Evolutionary conservation across 2,888 invertebrate genomes (phyloP), one percentile per base, ranked within the genome.

Genomic region (Philereme vetulata): DNA sequence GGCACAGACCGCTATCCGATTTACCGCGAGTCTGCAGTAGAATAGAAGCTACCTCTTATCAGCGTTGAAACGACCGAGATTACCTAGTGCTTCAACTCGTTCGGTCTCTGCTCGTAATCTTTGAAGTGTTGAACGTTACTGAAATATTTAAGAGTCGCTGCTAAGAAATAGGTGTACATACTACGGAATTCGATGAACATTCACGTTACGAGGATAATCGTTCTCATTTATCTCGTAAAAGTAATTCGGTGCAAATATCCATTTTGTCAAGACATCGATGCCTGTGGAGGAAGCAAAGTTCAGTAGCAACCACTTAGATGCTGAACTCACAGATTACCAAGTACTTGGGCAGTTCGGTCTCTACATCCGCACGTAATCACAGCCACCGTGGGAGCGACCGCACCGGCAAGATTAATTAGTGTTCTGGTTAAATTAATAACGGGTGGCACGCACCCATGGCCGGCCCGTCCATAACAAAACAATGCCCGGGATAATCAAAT

Each of bases 391-490:
- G 77, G 88, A 85, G 84, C 85, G 74, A 80, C 78, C 85, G 69
- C 86, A 85, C 73, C 84, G 81, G 81, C 80, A 82, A 87, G 88
- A 90, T 90, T 90, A 90, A 91, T 91, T 90, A 90, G 85, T 86
- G 78, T 80, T 77, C 81, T 72, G 86, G 86, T 85, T 84, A 86
- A 86, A 90, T 90, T 90, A 90, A 90, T 90, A 91, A 85, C 86
- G 76, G 77, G 76, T 75, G 75, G 81, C 81, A 82, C 84, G 83
- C 83, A 80, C 79, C 78, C 80, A 64, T 73, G 76, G 71, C 70
- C 76, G 74, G 61, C 60, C 62, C 71, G 72, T 70, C 67, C 67
- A 67, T 65, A 67, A 69, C 74, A 59, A 75, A 70, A 79, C 77
- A 80, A 78, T 78, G 70, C 67, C 71, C 61, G 57, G 65, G 67